Evolutionary conservation across 2,888 invertebrate species (phyloP).

Genomic region (Latrodectus elegans): DNA sequence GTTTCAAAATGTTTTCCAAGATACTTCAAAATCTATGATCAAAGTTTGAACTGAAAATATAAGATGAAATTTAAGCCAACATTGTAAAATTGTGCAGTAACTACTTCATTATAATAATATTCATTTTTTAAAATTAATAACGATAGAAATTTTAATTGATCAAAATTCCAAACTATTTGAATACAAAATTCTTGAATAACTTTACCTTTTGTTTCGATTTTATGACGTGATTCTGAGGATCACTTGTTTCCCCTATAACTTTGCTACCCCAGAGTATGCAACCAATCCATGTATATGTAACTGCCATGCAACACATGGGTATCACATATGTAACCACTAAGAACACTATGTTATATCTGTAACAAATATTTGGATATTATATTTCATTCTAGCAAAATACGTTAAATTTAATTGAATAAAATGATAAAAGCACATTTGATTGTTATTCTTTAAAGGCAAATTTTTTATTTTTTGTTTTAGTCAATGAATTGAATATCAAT

Average conservation of each 20-base stretch:
- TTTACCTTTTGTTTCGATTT: conserved; percentile 83
- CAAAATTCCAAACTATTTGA: neutral
- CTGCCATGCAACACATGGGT: conserved; percentile 87
- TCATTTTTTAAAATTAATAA: neutral
- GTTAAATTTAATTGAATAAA: too few species aligned
- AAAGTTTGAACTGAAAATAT: too few species aligned
- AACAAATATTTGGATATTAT: conserved; percentile 71
- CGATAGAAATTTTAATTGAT: neutral
- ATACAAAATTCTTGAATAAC: neutral
- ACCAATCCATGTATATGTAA: conserved; percentile 88
- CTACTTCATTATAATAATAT: neutral
- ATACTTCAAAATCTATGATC: too few species aligned
- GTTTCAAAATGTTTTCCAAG: too few species aligned
- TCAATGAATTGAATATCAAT: too few species aligned
- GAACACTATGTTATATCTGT: conserved; percentile 88
- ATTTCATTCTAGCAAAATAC: too few species aligned
- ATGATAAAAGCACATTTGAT: too few species aligned
- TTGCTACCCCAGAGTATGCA: conserved; percentile 88
- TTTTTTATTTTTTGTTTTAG: too few species aligned
- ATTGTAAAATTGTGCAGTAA: too few species aligned
- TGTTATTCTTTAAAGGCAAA: too few species aligned
- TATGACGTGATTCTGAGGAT: conserved; percentile 87
- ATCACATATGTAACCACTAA: conserved; percentile 88
- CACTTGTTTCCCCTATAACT: conserved; percentile 90
- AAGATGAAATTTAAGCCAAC: too few species aligned